Base-by-base conservation (phyloP, 30 jellyfish, hydroid and myxozoan genomes). In the Aurelia coerulea region DNA sequence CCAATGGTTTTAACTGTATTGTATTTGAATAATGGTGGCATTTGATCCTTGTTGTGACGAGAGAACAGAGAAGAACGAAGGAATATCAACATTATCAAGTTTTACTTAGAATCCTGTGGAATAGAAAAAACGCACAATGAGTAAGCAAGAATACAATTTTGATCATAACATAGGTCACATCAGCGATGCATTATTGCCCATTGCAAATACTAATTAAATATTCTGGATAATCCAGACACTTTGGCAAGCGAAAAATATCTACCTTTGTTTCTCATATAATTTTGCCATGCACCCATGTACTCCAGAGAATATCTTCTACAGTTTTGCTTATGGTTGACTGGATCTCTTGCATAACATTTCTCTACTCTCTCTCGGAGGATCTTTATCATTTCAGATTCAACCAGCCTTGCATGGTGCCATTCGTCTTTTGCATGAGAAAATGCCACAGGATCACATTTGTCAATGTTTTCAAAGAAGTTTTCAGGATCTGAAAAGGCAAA, bases 191-290 rank as follows among this genome's bases (percentile, higher is more conserved):
- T n/a, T n/a, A n/a, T n/a, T n/a, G n/a, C n/a, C n/a, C n/a, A n/a
- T n/a, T 1, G 5, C 18, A 14, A 12, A 18, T 3, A 18, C 18
- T 18, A 23, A 34, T 15, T 1, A 17, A 35, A 5, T 4, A 16
- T 10, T 18, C 16, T 68, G 3, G 18, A 23, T 73, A n/a, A 29
- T 35, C 83, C 16, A 15, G 5, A 29, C 16, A 34, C 18, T 9
- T 8, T 41, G 8, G 2, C 7, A 18, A 80, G 4, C 12, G 34
- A 11, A 50, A 37, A 65, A 52, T 62, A 60, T 73, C 11, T 17
- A 92, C 98, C 96, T 80, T 92, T 92, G 51, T 92, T 86, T 33
- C 75, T 81, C 46, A 88, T 79, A 90, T 94, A 92, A 37, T 81
- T 84, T 50, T 73, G 79, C 87, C 89, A 92, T 15, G 98, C 96